A percentile compares a stretch with the other conserved stretches of the same genome.
phyloP scores from a whole-genome alignment of 2,113 vertebrate species.

The Centropus bengalensis region DNA sequence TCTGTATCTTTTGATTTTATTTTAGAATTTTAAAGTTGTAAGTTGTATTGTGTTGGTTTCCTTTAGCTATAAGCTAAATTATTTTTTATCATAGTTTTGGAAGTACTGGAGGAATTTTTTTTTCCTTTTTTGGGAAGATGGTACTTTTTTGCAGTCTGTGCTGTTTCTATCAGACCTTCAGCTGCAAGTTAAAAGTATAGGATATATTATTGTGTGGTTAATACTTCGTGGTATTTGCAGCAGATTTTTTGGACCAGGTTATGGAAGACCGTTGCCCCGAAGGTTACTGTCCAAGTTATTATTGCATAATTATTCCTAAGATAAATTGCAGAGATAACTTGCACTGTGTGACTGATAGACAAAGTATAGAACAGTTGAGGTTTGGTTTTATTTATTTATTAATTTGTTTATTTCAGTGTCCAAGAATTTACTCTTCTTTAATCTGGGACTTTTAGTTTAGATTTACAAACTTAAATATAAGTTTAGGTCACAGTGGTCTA shows the following conservation, averaged over 20 bases:
- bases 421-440: not conserved
- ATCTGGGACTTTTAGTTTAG: not conserved
- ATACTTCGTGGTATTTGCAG: not conserved
- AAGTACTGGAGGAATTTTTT: not conserved
- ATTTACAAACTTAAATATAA: not conserved
- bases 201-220: not conserved
- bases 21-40: not conserved
- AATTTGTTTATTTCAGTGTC: too few relatives aligned
- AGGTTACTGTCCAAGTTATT: not conserved
- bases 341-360: not conserved
- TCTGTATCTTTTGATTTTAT: not conserved
- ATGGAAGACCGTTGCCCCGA: not conserved
- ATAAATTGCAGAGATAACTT: not conserved
- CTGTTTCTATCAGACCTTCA: not conserved
- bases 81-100: not conserved
- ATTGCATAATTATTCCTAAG: not conserved
- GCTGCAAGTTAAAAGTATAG: not conserved
- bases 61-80: not conserved
- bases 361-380: not conserved
- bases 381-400: too few relatives aligned
- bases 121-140: not conserved
- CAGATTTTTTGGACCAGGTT: not conserved
- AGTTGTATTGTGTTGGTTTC: not conserved
- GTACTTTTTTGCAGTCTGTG: not conserved
- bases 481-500: not conserved